Base-by-base conservation (phyloP, 1,140 invertebrate genomes). In the Batillaria attramentaria region DNA sequence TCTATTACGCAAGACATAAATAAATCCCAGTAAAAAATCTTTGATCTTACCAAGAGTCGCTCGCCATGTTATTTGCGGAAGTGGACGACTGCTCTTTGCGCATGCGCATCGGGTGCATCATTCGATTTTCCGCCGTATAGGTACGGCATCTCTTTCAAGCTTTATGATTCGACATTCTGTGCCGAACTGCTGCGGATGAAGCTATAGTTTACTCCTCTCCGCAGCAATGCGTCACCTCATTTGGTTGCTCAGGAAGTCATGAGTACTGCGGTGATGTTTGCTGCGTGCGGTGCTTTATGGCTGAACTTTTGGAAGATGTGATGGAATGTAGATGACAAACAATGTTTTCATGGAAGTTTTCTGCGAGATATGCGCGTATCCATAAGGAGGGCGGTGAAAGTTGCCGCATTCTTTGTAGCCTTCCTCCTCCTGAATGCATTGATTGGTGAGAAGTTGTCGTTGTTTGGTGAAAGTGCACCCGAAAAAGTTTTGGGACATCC, bases 51-150 rank as follows among this genome's bases (percentile, higher is more conserved):
- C 84, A 85, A 46, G 84, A 82, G 69, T 85, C 84, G 46, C 83
- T 80, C 69, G 82, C 83, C 84, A 85, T 85, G 68, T 80, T 82
- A 69, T 81, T 81, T 76, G 73, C 79, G 79, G 81, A 83, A 75
- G 76, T 60, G 80, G 81, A 75, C 77, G 78, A 66, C 75, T 46
- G 33, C 35, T 62, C 69, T 68, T 33, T 79, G 65, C 74, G 76
- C 77, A 79, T 73, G 81, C 31, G 65, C 57, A 60, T 18, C 35
- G 70, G 20, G 46, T 24, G 33, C 33, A 18, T 62, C n/a, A 62
- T 31, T 31, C 33, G 57, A n/a, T 24, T 62, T 62, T 31, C n/a
- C 24, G 57, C n/a, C n/a, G n/a, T n/a, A n/a, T n/a, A n/a, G n/a
- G n/a, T n/a, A n/a, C n/a, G n/a, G n/a, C n/a, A n/a, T n/a, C n/a